A percentile compares a stretch with the other conserved stretches of the same genome.
Evolutionary conservation across 53 echinoderm and acorn worm genomes (phyloP).

Genomic region (Luidia sarsii): DNA sequence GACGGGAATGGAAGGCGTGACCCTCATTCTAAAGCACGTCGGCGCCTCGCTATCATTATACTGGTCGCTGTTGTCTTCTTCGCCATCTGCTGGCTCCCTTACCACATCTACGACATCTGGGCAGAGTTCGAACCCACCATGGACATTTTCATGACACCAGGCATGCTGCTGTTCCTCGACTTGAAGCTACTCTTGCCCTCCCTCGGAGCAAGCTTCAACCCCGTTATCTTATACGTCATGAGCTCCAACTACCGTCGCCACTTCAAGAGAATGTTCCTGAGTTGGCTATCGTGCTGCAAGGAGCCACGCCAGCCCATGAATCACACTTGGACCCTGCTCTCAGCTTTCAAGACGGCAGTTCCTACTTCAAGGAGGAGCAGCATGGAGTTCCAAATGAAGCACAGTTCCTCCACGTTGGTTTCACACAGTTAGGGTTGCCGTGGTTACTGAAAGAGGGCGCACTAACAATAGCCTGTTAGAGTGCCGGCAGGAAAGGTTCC

Average conservation of each 20-base stretch:
- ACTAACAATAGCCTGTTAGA: no score
- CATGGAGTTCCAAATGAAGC: slow-evolving; percentile 52
- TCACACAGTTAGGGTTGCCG: slow-evolving; percentile 27
- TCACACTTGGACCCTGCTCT: slow-evolving; percentile 49
- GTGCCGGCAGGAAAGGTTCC: no score
- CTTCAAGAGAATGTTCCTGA: slow-evolving; percentile 63
- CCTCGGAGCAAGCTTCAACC: slow-evolving; percentile 81
- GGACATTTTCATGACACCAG: slow-evolving; percentile 47
- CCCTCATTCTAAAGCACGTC: slow-evolving; percentile 64
- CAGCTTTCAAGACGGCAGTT: slow-evolving; percentile 49
- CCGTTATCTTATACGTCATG: slow-evolving; percentile 88
- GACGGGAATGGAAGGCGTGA: slow-evolving; percentile 72
- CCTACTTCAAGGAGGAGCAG: slow-evolving; percentile 35
- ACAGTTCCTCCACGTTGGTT: slow-evolving; percentile 39
- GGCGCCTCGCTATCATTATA: slow-evolving; percentile 84
- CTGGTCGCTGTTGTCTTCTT: slow-evolving; percentile 82
- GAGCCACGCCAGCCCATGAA: slow-evolving; percentile 4
- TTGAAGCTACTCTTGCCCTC: slow-evolving; percentile 70
- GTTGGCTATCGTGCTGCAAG: slow-evolving; percentile 36
- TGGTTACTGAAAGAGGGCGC: no score
- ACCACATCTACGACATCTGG: slow-evolving; percentile 73
- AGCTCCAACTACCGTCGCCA: slow-evolving; percentile 93
- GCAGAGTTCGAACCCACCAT: slow-evolving; percentile 64
- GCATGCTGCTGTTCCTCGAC: slow-evolving; percentile 60
- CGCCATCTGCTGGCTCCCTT: slow-evolving; percentile 87